Evolutionary conservation across 2,113 vertebrate species (phyloP), one percentile per base, ranked within the genome.

Genomic region (Pandion haliaetus): DNA sequence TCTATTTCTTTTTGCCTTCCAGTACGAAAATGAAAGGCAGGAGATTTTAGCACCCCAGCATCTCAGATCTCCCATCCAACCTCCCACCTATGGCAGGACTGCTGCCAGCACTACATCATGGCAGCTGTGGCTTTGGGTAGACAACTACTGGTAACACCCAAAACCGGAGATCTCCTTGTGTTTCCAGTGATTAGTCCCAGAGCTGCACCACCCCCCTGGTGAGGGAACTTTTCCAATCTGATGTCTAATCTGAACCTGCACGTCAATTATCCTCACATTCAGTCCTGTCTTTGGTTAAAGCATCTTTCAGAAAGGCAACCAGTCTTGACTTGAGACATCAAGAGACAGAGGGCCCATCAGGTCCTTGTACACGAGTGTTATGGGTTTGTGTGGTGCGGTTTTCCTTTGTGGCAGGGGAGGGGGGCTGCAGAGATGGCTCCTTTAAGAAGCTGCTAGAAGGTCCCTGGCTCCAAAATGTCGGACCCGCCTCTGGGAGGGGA

Each of bases 291-390:
- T 69, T 78, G 78, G 28, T 26, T 72, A 29, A 52, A 88, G 31
- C 34, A 36, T 32, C 59, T 34, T 82, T 78, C 42, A 82, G 55
- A 62, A 84, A 52, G 49, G 29, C 63, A 82, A 1, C 18, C 40
- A 36, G 16, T 26, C 42, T 76, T 44, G 52, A 55, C 61, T 34
- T 62, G 36, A 84, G 55, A n/a, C 40, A 18, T 49, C 26, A 78
- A 66, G 83, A 76, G 34, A 54, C 31, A 65, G 29, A 65, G 31
- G 15, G 36, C 11, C 55, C 44, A 17, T 62, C 28, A 20, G 19
- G 9, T 40, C 57, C 21, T n/a, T 34, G 24, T 40, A 9, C 17
- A 15, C 0, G 5, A n/a, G n/a, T n/a, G n/a, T n/a, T n/a, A n/a
- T n/a, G n/a, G n/a, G n/a, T n/a, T n/a, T n/a, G n/a, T n/a, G n/a